Percentiles rank a stretch among this genome's conserved stretches.
Conservation (phyloP, 2,113 vertebrate genomes). For the Cinclus mexicanus region DNA sequence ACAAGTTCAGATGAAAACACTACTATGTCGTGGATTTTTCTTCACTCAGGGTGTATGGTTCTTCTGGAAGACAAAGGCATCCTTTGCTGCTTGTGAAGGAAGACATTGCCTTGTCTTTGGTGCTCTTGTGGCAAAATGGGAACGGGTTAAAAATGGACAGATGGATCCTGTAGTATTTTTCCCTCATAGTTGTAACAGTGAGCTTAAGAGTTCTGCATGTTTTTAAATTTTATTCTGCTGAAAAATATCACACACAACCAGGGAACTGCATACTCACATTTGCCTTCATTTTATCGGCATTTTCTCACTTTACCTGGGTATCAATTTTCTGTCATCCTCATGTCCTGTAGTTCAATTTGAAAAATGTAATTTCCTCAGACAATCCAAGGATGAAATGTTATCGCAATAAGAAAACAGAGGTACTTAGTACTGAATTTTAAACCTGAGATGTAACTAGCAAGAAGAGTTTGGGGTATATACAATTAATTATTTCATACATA, state of each 20-base stretch:
- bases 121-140: neutral
- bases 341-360: neutral
- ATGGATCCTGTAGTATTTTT: neutral
- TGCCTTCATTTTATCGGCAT: neutral
- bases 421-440: conserved; percentile 42
- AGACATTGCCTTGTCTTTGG: neutral
- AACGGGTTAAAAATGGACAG: neutral
- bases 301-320: neutral
- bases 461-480: neutral
- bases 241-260: neutral
- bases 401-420: neutral
- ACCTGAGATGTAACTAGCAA: conserved; percentile 12
- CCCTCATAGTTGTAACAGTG: neutral
- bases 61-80: neutral
- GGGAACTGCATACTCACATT: neutral
- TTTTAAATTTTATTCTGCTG: neutral
- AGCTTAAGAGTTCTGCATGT: neutral
- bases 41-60: accelerated
- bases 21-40: neutral
- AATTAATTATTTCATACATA: conserved; percentile 39
- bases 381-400: neutral
- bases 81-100: neutral
- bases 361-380: conserved; percentile 46
- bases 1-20: neutral
- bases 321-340: neutral